Percentiles rank a stretch among this genome's conserved stretches.
Evolutionary conservation across 2,797 vertebrate species (phyloP).

Genomic region (Macropodus opercularis): DNA sequence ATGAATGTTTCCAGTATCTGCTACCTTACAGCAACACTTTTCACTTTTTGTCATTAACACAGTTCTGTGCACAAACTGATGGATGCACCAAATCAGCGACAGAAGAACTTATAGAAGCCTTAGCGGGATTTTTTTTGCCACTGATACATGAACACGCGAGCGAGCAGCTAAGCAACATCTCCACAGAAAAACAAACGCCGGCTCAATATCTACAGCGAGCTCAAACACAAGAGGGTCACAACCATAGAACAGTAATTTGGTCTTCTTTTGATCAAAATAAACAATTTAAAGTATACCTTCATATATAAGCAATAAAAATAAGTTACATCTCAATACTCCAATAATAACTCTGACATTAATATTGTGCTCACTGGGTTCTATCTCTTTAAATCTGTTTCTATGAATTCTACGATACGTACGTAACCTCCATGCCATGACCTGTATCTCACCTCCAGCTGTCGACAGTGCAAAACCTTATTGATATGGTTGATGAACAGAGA

Average conservation of each 20-base stretch:
- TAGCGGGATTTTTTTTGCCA: conserved; percentile 43
- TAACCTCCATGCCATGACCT: conserved; percentile 41
- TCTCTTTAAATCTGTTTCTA: conserved; percentile 69
- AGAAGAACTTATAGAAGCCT: conserved; percentile 28
- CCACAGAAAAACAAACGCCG: conserved; percentile 50
- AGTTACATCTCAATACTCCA: conserved; percentile 76
- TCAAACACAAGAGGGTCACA: conserved; percentile 67
- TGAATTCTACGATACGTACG: conserved; percentile 56
- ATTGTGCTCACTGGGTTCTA: conserved; percentile 81
- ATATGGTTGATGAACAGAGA: conserved; percentile 47
- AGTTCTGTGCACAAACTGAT: conserved; percentile 24
- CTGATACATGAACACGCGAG: conserved; percentile 59
- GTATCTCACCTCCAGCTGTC: conserved; percentile 50
- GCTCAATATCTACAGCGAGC: conserved; percentile 62
- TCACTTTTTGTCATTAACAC: conserved; percentile 8
- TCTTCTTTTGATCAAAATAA: conserved; percentile 77
- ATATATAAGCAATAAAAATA: conserved; percentile 77
- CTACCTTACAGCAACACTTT: conserved; percentile 13
- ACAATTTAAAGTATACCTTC: conserved; percentile 66
- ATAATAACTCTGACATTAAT: conserved; percentile 70
- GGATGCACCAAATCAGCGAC: conserved; percentile 42
- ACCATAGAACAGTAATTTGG: conserved; percentile 80
- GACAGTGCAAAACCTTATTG: conserved; percentile 63
- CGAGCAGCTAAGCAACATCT: conserved; percentile 61
- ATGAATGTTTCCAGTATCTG: conserved; percentile 18